Conservation (phyloP, 2,797 vertebrate genomes). For the Sus cebifrons region DNA sequence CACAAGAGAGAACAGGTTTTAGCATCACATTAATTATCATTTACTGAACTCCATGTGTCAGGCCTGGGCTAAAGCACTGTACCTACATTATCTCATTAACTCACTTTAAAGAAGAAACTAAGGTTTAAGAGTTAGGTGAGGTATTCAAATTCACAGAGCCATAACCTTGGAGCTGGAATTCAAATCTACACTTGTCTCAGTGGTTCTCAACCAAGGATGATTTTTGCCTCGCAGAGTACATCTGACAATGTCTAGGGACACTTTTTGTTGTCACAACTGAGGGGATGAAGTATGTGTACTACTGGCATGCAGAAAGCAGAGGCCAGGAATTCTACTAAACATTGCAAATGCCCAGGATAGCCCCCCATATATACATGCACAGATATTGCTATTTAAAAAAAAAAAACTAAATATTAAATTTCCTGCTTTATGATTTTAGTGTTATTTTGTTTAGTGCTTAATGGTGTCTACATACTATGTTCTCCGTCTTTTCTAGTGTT, state of each 20-base stretch:
- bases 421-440: slow-evolving; percentile 18
- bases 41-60: not conserved
- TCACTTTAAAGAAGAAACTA: not conserved
- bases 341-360: not conserved
- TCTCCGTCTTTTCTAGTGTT: slow-evolving; percentile 2
- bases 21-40: not conserved
- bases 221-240: not conserved
- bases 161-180: not conserved
- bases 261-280: not conserved
- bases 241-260: not conserved
- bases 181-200: slow-evolving; percentile 16
- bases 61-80: not conserved
- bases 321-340: not conserved
- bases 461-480: not conserved
- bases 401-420: not conserved
- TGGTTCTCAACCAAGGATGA: not conserved
- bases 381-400: not conserved
- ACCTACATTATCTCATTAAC: not conserved
- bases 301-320: not conserved
- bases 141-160: slow-evolving; percentile 28
- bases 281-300: not conserved
- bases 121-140: not conserved
- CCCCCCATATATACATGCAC: not conserved
- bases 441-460: slow-evolving; percentile 26
- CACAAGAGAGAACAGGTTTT: slow-evolving; percentile 43